Conservation (phyloP, 2,797 vertebrate species). For the Anguilla pacifica region DNA sequence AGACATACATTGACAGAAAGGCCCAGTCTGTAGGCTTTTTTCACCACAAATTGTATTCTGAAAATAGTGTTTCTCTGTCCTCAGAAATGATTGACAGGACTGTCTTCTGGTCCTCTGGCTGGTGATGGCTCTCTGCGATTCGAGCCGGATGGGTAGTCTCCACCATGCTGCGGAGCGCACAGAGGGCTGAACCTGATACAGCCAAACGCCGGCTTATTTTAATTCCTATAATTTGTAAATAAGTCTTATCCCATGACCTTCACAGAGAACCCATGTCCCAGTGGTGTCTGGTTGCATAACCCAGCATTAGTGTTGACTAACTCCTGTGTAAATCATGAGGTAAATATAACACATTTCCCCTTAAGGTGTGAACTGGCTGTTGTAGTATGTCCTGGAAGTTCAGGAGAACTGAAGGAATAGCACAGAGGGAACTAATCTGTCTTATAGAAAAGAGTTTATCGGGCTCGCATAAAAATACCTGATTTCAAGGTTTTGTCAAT, state of each 20-base stretch:
- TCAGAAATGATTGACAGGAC: not conserved
- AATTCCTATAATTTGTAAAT: constrained; percentile 14
- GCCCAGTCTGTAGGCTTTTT: not conserved
- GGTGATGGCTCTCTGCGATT: not conserved
- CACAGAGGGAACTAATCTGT: not conserved
- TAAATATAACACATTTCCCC: constrained; percentile 22
- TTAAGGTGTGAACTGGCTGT: not conserved
- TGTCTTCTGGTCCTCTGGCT: not conserved
- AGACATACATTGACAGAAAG: not conserved
- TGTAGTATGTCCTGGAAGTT: not conserved
- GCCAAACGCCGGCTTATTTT: not conserved
- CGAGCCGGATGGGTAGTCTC: not conserved
- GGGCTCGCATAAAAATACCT: not conserved
- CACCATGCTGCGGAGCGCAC: not conserved
- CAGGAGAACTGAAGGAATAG: not conserved
- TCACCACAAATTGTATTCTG: not conserved
- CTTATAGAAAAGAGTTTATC: not conserved
- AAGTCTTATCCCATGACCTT: constrained; percentile 17
- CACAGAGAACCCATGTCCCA: not conserved
- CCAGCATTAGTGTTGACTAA: constrained; percentile 4
- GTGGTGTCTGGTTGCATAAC: constrained; percentile 18
- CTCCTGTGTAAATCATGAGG: not conserved
- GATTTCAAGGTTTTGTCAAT: not conserved
- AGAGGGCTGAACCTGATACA: not conserved
- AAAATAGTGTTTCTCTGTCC: not conserved